Percentiles rank a stretch among this genome's conserved stretches.
Evolutionary conservation across 1,140 invertebrate species (phyloP).

Genomic region (Drosophila fuyamai): DNA sequence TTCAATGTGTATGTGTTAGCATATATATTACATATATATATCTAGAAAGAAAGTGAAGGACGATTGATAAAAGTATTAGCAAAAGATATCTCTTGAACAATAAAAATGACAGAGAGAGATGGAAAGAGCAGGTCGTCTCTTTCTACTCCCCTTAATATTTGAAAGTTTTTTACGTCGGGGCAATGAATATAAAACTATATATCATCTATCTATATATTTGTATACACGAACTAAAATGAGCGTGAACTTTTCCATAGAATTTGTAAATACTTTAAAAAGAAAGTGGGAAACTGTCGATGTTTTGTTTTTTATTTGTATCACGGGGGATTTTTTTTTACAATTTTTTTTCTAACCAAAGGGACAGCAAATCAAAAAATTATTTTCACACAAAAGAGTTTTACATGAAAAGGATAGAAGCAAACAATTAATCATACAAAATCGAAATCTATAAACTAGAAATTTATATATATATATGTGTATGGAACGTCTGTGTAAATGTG

Average conservation of each 20-base stretch:
- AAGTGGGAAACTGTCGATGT: background rate
- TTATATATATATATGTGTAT: conserved; percentile 48
- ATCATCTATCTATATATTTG: conserved; percentile 48
- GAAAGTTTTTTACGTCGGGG: conserved; percentile 27
- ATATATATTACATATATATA: conserved; percentile 30
- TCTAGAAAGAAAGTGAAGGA: conserved; percentile 4
- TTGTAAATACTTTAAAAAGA: conserved; percentile 52
- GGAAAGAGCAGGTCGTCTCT: conserved; percentile 10
- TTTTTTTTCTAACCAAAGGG: conserved; percentile 25
- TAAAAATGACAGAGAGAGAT: conserved; percentile 21
- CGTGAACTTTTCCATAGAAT: conserved; percentile 42
- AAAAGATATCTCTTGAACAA: conserved; percentile 51
- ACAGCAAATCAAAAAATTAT: conserved; percentile 53
- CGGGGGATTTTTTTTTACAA: conserved; percentile 3
- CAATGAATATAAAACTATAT: conserved; percentile 46
- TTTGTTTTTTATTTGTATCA: conserved; percentile 17
- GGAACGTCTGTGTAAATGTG: conserved; percentile 73
- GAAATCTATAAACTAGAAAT: conserved; percentile 41
- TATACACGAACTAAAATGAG: conserved; percentile 37
- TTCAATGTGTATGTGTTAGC: conserved; percentile 62
- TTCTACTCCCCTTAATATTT: conserved; percentile 14
- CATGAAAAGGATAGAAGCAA: conserved; percentile 14
- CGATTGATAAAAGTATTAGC: conserved; percentile 56
- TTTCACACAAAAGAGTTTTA: conserved; percentile 52
- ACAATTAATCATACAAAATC: conserved; percentile 31